These are phyloP conservation scores for Botia almorhae DNA, from an alignment of 2,797 vertebrate species.

Conservation along the genomic window DNA sequence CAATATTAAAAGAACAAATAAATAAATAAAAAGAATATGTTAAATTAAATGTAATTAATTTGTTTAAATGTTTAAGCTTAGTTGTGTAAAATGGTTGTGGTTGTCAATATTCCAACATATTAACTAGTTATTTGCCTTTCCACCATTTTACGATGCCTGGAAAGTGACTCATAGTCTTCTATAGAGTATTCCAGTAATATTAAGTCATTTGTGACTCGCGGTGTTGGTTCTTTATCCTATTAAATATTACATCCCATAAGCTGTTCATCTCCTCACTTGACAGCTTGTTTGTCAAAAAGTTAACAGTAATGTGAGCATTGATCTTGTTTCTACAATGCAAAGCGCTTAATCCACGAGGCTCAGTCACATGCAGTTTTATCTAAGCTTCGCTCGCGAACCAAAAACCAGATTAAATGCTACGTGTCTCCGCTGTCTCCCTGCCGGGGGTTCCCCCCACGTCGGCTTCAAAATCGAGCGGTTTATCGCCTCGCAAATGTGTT, in stretches of 20 bases:
- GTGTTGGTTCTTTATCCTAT: conserved; percentile 25
- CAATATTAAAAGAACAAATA: too few relatives aligned
- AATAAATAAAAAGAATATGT: not conserved
- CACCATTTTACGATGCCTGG: conserved; percentile 17
- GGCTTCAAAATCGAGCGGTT: not conserved
- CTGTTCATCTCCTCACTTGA: not conserved
- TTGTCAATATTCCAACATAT: not conserved
- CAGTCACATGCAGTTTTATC: conserved; percentile 33
- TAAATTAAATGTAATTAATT: not conserved
- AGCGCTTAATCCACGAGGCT: not conserved
- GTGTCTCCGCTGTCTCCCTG: not conserved
- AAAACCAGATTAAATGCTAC: conserved; percentile 9
- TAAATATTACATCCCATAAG: conserved; percentile 19
- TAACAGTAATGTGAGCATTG: not conserved
- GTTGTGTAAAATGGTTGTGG: not conserved
- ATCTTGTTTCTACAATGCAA: conserved; percentile 24
- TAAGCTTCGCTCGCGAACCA: not conserved
- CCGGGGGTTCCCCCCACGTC: not conserved
- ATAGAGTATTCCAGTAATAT: conserved; percentile 21
- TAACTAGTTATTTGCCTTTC: not conserved
- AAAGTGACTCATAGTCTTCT: conserved; percentile 9
- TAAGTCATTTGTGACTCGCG: not conserved
- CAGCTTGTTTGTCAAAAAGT: conserved; percentile 20
- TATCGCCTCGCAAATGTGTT: not conserved
- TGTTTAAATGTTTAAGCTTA: too few relatives aligned